Evolutionary conservation across 2,113 vertebrate genomes (phyloP).

Genomic region (Uropsilus gracilis): DNA sequence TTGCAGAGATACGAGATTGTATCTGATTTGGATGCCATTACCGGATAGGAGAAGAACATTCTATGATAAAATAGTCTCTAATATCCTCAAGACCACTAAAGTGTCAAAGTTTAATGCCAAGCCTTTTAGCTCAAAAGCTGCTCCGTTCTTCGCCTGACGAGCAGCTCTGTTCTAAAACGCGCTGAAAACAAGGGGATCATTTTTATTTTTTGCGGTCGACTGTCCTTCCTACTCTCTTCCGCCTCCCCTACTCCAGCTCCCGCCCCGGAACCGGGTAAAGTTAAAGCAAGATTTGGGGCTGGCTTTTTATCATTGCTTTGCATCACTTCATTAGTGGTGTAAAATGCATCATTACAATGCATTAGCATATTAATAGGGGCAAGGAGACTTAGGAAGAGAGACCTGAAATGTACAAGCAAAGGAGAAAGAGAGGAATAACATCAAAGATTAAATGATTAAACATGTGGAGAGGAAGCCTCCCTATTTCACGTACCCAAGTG

Average conservation of each 20-base stretch:
- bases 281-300: conserved; percentile 27
- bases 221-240: neutral
- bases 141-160: neutral
- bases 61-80: conserved; percentile 50
- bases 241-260: neutral
- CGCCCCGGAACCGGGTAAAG: neutral
- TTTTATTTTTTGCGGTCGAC: conserved; percentile 52
- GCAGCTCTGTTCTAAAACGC: conserved; percentile 22
- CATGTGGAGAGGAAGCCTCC: neutral
- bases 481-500: neutral
- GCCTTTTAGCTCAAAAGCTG: conserved; percentile 25
- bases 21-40: conserved; percentile 58
- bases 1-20: conserved; percentile 32
- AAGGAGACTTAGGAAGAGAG: neutral
- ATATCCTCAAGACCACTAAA: conserved; percentile 37
- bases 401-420: conserved; percentile 59
- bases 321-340: conserved; percentile 55
- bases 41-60: neutral
- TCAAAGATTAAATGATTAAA: conserved; percentile 49
- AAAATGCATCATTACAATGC: conserved; percentile 59
- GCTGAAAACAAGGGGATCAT: conserved; percentile 48
- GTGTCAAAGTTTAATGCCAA: conserved; percentile 48
- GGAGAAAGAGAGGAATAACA: conserved; percentile 26
- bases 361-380: conserved; percentile 51
- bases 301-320: conserved; percentile 38